These are phyloP conservation scores for Rousettus leschenaultii DNA, from an alignment of 2,113 vertebrate genomes.

Conservation along the genomic window DNA sequence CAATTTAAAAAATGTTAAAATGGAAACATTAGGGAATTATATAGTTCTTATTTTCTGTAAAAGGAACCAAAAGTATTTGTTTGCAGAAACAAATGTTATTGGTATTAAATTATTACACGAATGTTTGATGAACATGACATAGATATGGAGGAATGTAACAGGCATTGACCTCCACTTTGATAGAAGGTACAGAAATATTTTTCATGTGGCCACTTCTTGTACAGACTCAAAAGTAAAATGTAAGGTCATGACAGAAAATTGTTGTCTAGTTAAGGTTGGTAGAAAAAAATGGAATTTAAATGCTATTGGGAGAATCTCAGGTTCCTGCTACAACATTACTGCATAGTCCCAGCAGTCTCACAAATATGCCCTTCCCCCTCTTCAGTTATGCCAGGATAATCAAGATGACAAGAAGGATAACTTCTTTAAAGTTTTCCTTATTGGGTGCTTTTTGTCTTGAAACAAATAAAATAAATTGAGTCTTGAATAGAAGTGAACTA, in stretches of 20 bases:
- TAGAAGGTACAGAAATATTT: not conserved
- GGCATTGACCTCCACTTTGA: not conserved
- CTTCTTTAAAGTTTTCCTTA: not conserved
- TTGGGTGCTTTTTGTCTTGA: not conserved
- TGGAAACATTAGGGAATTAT: not conserved
- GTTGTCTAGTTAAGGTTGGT: not conserved
- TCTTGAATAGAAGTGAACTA: not conserved
- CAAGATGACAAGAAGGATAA: not conserved
- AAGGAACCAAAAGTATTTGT: not conserved
- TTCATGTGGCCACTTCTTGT: not conserved
- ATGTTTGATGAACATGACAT: not conserved
- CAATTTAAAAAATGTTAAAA: not conserved
- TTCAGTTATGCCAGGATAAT: not conserved
- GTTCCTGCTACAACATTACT: not conserved
- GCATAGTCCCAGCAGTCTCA: not conserved
- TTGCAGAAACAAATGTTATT: not conserved
- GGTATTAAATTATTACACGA: not conserved
- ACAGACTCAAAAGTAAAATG: conserved; percentile 37
- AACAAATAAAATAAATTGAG: conserved; percentile 28
- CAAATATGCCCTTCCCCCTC: not conserved
- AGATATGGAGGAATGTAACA: not conserved
- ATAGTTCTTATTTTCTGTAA: not conserved
- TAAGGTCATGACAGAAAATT: not conserved
- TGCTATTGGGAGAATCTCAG: not conserved
- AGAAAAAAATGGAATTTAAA: not conserved